Evolutionary conservation across 2,113 vertebrate genomes (phyloP), one percentile per base, ranked within the genome.

Genomic region (Mesocricetus auratus): DNA sequence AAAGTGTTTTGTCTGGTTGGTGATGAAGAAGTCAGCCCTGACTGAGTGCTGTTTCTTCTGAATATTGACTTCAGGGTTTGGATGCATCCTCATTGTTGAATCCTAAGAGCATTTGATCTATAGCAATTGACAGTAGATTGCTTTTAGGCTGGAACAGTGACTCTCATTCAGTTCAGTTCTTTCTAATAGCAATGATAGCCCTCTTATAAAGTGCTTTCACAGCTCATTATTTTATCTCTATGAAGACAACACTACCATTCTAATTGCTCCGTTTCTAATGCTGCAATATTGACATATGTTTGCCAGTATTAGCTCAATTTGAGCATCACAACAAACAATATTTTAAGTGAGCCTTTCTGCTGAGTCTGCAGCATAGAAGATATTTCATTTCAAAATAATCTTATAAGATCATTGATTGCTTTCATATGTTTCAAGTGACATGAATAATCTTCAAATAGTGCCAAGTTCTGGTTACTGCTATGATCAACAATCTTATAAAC

Each of bases 311-410:
- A 90, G 58, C 66, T 91, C 66, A 83, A 5, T 10, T 1, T 85
- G 24, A 15, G 3, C 39, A 93, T 93, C 47, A 74, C 24, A 95
- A 33, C 78, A 24, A 89, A 74, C 0, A 4, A 50, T 42, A 69
- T 89, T 96, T 91, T 94, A 89, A 89, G 69, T 62, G 88, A 74
- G 5, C 66, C 69, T 96, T 89, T 96, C 33, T 96, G 10, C 31
- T 85, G 42, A 96, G 62, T 90, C 42, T 85, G 1, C 33, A 77
- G 45, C 16, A 39, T 94, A 95, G 81, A 96, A 86, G 68, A 53
- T 78, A 91, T 89, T 86, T 93, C 26, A 86, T 95, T 69, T 60
- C 36, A 1, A 78, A 83, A 42, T 92, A 58, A 89, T 89, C 3
- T 47, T 64, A 16, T 33, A 66, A 45, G 26, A 89, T 91, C 33